These are phyloP conservation scores for Cathartes aura DNA, from an alignment of 2,113 vertebrate species.

Conservation along the genomic window DNA sequence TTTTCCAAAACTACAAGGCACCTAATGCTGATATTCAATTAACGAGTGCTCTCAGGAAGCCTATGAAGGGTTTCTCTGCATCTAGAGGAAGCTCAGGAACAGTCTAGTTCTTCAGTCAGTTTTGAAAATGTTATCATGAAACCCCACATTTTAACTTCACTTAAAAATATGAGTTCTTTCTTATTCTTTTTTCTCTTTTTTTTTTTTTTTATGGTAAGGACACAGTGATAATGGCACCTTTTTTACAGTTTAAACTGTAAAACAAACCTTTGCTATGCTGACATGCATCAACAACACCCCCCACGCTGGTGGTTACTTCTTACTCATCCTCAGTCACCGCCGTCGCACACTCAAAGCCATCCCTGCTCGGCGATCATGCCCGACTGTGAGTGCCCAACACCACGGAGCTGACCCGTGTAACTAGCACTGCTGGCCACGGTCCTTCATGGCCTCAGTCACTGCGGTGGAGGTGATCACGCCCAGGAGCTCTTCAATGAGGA, in stretches of 20 bases:
- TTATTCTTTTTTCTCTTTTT: background rate
- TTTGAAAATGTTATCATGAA: background rate
- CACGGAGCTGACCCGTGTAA: accelerated
- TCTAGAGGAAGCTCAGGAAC: background rate
- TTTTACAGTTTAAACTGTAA: background rate
- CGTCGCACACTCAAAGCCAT: accelerated
- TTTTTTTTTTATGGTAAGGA: background rate
- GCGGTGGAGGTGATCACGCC: background rate
- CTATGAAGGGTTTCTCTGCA: background rate
- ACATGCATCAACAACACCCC: background rate
- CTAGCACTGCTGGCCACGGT: background rate
- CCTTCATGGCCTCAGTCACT: background rate
- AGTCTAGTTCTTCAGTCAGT: background rate
- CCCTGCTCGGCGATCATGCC: accelerated
- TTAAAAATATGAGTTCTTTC: background rate
- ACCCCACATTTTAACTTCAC: background rate
- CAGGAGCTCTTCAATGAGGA: background rate
- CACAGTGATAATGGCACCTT: background rate
- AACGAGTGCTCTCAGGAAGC: background rate
- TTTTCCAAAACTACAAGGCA: background rate
- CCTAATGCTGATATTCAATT: background rate
- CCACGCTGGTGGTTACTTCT: background rate
- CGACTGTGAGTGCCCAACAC: background rate
- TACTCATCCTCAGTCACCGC: background rate
- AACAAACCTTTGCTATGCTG: background rate